A percentile compares a stretch with the other conserved stretches of the same genome.
phyloP scores from a whole-genome alignment of 2,888 invertebrate species.

The Temnothorax rugatulus region DNA sequence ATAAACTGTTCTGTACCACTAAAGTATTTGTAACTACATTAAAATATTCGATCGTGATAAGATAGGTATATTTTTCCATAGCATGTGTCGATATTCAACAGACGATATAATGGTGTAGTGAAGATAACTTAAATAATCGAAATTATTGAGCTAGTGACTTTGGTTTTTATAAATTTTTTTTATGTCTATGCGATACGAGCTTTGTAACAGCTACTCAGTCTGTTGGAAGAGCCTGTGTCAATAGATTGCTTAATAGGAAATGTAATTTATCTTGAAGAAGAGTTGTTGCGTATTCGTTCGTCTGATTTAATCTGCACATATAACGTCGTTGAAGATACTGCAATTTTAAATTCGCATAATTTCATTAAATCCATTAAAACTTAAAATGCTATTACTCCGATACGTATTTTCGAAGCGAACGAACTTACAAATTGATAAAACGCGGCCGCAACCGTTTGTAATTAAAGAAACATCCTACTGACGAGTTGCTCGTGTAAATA shows the following conservation, averaged over 20 bases:
- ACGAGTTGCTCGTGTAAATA: slow-evolving; percentile 52
- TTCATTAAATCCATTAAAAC: slow-evolving; percentile 1
- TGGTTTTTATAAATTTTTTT: neutral
- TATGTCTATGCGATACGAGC: neutral
- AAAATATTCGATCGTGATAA: neutral
- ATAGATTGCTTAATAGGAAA: neutral
- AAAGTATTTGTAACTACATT: neutral
- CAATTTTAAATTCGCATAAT: slow-evolving; percentile 25
- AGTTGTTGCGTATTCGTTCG: neutral
- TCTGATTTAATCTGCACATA: neutral
- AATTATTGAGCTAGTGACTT: neutral
- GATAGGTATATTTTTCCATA: neutral
- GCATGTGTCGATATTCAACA: neutral
- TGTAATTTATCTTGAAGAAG: neutral
- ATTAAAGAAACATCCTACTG: slow-evolving; percentile 60
- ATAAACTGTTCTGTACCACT: neutral
- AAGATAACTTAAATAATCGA: neutral
- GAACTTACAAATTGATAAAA: slow-evolving; percentile 3
- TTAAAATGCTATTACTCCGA: slow-evolving; percentile 1
- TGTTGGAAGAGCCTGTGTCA: neutral
- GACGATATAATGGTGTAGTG: neutral
- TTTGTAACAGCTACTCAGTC: neutral
- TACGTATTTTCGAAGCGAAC: slow-evolving; percentile 5
- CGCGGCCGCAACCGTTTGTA: neutral
- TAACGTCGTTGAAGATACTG: neutral